Percentiles rank a stretch among this genome's conserved stretches.
phyloP scores from a whole-genome alignment of 2,797 vertebrate genomes.

The Sebastes goodei region DNA sequence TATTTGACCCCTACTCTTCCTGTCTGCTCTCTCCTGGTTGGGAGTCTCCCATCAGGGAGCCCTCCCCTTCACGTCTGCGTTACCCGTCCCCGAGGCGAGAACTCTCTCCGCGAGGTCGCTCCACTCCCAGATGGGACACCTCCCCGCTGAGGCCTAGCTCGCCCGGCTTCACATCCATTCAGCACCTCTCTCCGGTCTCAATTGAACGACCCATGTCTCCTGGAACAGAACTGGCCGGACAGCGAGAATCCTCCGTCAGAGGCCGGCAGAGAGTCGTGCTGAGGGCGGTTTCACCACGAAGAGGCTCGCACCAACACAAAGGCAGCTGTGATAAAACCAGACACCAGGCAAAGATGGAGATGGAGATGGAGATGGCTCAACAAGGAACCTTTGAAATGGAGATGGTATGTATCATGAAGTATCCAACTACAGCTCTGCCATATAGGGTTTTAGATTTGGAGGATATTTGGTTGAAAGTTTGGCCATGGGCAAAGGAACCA shows the following conservation, averaged over 20 bases:
- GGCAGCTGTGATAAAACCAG: slow-evolving; percentile 81
- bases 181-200: slow-evolving; percentile 76
- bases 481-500: background rate
- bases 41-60: slow-evolving; percentile 92
- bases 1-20: slow-evolving; percentile 91
- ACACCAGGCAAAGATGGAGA: slow-evolving; percentile 75
- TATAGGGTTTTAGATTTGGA: background rate
- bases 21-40: slow-evolving; percentile 93
- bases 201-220: slow-evolving; percentile 87
- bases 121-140: slow-evolving; percentile 89
- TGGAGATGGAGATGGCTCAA: slow-evolving; percentile 74
- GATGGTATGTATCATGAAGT: slow-evolving; percentile 51
- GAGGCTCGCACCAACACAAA: slow-evolving; percentile 90
- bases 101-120: slow-evolving; percentile 90
- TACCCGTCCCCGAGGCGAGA: slow-evolving; percentile 94
- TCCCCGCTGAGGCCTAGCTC: slow-evolving; percentile 90
- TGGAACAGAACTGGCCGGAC: slow-evolving; percentile 84
- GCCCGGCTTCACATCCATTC: slow-evolving; percentile 81
- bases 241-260: slow-evolving; percentile 89
- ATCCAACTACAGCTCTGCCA: background rate
- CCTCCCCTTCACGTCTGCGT: slow-evolving; percentile 89
- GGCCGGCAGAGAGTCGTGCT: slow-evolving; percentile 90
- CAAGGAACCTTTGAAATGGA: slow-evolving; percentile 74
- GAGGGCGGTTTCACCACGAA: slow-evolving; percentile 92
- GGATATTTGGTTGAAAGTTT: background rate